Base-by-base conservation (phyloP, 2,888 invertebrate genomes). In the Melitaea athalia region DNA sequence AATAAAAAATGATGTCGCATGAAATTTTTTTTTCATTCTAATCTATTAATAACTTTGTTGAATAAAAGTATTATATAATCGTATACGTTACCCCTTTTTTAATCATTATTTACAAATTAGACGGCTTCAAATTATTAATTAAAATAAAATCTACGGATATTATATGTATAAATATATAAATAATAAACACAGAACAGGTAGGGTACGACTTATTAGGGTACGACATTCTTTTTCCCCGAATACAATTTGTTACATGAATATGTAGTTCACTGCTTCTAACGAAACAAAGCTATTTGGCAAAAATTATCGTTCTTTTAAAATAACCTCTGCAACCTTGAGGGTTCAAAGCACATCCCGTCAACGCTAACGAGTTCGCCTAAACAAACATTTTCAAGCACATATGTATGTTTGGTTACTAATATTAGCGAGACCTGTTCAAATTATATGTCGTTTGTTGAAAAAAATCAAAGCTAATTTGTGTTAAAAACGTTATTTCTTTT, bases 311-410 rank as follows among this genome's bases (percentile, higher is more conserved):
- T 50, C 71, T 24, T 72, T 86, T 78, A 74, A 85, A 88, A 84
- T 85, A 86, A 85, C 81, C 80, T 83, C 71, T 78, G 78, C 82
- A 91, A 90, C 91, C 91, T 91, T 91, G 91, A 88, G 82, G 85
- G 89, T 89, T 91, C 87, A 88, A 78, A 87, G 86, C 86, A 88
- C 87, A 91, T 91, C 91, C 90, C 89, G 91, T 82, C 85, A 84
- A 83, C 77, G 84, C 88, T 89, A 89, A 91, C 85, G 88, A 88
- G 83, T 85, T 85, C 77, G 86, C 91, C 90, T 92, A 91, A 91
- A 89, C 87, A 91, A 91, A 92, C 87, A 92, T 84, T 83, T 83
- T 80, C 77, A 81, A 78, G 79, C 85, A 86, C 88, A 90, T 38
- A 38, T 38, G 38, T 38, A 85, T 91, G 89, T 87, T 86, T 81